Conservation (phyloP, 2,888 invertebrate genomes). For the Phalera bucephala region DNA sequence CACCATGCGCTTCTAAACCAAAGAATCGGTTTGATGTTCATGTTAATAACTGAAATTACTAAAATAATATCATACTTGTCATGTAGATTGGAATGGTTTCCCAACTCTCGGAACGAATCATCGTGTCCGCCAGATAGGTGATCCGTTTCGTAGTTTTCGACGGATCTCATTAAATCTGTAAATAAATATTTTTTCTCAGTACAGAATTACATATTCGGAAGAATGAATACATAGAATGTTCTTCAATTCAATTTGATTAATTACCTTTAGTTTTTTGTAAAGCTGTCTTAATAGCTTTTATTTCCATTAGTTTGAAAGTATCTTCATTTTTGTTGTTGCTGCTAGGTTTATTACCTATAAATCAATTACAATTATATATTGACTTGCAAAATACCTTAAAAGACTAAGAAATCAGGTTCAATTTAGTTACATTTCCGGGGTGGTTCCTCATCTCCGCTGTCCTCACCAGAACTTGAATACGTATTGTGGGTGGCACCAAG, state of each 20-base stretch:
- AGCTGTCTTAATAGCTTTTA: slow-evolving; percentile 75
- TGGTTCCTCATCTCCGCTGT: slow-evolving; percentile 68
- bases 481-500: slow-evolving; percentile 61
- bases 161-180: slow-evolving; percentile 75
- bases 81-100: slow-evolving; percentile 68
- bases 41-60: too few species aligned
- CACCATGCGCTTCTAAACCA: too few species aligned
- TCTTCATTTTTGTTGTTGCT: slow-evolving; percentile 73
- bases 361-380: background rate
- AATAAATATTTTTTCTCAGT: slow-evolving; percentile 18
- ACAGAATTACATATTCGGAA: too few species aligned
- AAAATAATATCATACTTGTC: slow-evolving; percentile 62
- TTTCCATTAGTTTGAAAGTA: slow-evolving; percentile 77
- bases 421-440: slow-evolving; percentile 57
- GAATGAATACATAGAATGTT: too few species aligned
- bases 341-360: slow-evolving; percentile 59
- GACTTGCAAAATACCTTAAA: too few species aligned
- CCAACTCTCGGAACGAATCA: slow-evolving; percentile 58
- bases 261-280: slow-evolving; percentile 77
- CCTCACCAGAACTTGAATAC: slow-evolving; percentile 73
- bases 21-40: too few species aligned
- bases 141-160: slow-evolving; percentile 70
- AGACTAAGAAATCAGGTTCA: too few species aligned
- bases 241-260: too few species aligned
- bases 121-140: slow-evolving; percentile 58